Base-by-base conservation (phyloP, 2,888 invertebrate species). In the Dryomyza anilis region DNA sequence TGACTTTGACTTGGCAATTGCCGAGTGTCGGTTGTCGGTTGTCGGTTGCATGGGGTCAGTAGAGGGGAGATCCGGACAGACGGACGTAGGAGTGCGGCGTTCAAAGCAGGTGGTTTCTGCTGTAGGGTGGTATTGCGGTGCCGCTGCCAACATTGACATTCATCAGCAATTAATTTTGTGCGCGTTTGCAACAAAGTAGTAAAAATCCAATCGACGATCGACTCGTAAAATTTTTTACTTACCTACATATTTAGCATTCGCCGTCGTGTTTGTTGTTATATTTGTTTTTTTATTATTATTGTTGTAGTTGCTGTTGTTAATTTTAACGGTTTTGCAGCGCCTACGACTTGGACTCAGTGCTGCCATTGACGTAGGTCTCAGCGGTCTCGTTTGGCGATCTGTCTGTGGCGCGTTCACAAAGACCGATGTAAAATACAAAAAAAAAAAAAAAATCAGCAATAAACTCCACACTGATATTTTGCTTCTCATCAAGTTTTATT, bases 161-260 rank as follows among this genome's bases (percentile, higher is more conserved):
- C 79, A 75, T 79, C 79, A 78, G 75, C 77, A 78, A 79, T 81
- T 81, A 81, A 81, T 77, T 78, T 77, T 79, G 78, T 75, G 77
- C 76, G 73, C 75, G 73, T 74, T 71, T 72, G 76, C 80, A 79
- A 81, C 80, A 78, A 74, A 75, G 80, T 79, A 77, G 73, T 72
- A 68, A 68, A 70, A 73, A 72, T 72, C 74, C 75, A 75, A 73
- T 74, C 78, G 74, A 71, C 73, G 76, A 66, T 67, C 66, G 75
- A 75, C 72, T 74, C 79, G 75, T 78, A 79, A 79, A 78, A 69
- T 72, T n/a, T n/a, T n/a, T n/a, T n/a, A n/a, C n/a, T n/a, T n/a
- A n/a, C n/a, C n/a, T n/a, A n/a, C n/a, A n/a, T n/a, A n/a, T n/a
- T n/a, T n/a, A n/a, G n/a, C n/a, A n/a, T n/a, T n/a, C n/a, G n/a